Base-by-base conservation (phyloP, 2,113 vertebrate species). In the Coregonus clupeaformis region DNA sequence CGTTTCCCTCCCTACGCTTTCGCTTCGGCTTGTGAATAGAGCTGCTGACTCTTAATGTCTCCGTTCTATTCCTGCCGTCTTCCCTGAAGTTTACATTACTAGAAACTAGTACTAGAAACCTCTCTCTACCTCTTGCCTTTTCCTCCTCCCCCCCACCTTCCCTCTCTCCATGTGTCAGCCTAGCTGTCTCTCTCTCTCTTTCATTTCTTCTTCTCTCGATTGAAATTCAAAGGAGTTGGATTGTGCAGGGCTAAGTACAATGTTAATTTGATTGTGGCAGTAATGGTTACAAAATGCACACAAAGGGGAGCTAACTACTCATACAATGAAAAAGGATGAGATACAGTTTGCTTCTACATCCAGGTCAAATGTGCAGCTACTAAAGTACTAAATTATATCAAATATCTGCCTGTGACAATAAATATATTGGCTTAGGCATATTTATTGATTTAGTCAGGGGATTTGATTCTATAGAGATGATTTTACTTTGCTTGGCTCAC, bases 11-110 rank as follows among this genome's bases (percentile, higher is more conserved):
- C 52, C 32, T 6, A n/a, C 30, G 47, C 63, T 73, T 49, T 27
- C 72, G 1, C 7, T 62, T 73, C 25, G n/a, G 20, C 36, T n/a
- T 68, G 49, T 24, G 72, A 78, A 24, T 76, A 68, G 68, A 80
- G 60, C 68, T 79, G 80, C 80, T 80, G 80, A 79, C 45, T 7
- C 25, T 64, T 52, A 83, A 63, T 42, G 75, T 77, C 80, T 77
- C 68, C 42, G 45, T 78, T 59, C 80, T 84, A 65, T 79, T 83
- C 71, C 65, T 68, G 66, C 62, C 13, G 25, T 29, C 45, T 30
- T 16, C n/a, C 6, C 22, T 16, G 6, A 22, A 13, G 78, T 82
- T 80, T 52, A 60, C 65, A 78, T 80, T 67, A 74, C 73, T 75
- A 60, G 16, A 74, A 70, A 76, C 42, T 25, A 55, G 63, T 75